A percentile compares a stretch with the other conserved stretches of the same genome.
Evolutionary conservation across 2,113 vertebrate genomes (phyloP).

Genomic region (Rhinopomastus cyanomelas): DNA sequence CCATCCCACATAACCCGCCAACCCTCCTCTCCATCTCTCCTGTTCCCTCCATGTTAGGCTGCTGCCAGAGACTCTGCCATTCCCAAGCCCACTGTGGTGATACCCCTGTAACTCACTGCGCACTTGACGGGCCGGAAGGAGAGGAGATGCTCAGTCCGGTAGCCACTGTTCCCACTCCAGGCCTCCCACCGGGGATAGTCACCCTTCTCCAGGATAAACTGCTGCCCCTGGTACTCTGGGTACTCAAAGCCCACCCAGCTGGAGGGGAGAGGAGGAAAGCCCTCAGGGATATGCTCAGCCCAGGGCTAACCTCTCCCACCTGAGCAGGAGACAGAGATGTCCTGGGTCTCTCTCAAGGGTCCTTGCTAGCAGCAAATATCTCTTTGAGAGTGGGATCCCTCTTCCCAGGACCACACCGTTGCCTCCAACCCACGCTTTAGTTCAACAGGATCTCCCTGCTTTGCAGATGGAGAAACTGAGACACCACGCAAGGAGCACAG

Average conservation of each 20-base stretch:
- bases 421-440: fast-evolving
- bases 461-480: not conserved
- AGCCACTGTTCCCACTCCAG: conserved; percentile 93
- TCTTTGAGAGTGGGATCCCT: not conserved
- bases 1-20: not conserved
- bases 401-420: not conserved
- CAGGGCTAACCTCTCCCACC: not conserved
- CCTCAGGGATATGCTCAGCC: not conserved
- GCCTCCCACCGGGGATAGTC: conserved; percentile 92
- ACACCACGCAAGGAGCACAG: fast-evolving
- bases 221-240: conserved; percentile 95
- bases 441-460: not conserved
- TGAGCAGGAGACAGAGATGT: not conserved
- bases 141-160: conserved; percentile 92
- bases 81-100: fast-evolving
- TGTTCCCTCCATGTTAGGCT: not conserved
- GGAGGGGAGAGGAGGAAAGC: not conserved
- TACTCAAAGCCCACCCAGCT: conserved; percentile 95
- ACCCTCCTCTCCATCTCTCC: not conserved
- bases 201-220: conserved; percentile 97
- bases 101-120: conserved; percentile 77
- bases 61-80: not conserved
- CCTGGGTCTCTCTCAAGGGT: not conserved
- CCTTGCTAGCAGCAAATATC: not conserved
- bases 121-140: conserved; percentile 94